A percentile compares a stretch with the other conserved stretches of the same genome.
Conservation (phyloP, 2,797 vertebrate species). For the Mycteria americana region DNA sequence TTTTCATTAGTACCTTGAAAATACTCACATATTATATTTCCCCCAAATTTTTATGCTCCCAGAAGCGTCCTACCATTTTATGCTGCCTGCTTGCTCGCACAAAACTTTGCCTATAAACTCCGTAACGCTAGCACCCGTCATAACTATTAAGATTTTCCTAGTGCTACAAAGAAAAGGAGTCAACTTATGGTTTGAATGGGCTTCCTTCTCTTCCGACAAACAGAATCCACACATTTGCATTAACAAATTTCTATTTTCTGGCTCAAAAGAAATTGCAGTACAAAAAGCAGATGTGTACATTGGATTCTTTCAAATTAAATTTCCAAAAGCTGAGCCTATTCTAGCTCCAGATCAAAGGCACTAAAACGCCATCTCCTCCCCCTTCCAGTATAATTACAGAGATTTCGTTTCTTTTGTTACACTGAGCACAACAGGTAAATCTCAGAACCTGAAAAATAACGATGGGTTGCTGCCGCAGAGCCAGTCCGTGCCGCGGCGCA, state of each 20-base stretch:
- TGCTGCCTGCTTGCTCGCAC: not conserved
- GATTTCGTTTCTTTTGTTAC: conserved; percentile 52
- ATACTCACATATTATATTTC: not conserved
- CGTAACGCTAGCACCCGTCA: not conserved
- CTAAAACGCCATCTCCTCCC: conserved; percentile 43
- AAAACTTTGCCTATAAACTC: not conserved
- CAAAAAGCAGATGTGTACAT: conserved; percentile 62
- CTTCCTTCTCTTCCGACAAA: not conserved
- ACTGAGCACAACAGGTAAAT: conserved; percentile 67
- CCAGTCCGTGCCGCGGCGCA: not conserved
- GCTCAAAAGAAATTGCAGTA: conserved; percentile 36
- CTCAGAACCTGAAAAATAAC: conserved; percentile 46
- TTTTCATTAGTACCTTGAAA: not conserved
- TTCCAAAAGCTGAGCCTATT: conserved; percentile 57
- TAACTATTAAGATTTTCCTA: not conserved
- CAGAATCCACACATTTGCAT: conserved; percentile 17
- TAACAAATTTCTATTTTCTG: conserved; percentile 50
- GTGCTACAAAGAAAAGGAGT: not conserved
- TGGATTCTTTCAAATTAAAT: conserved; percentile 62
- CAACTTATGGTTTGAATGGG: not conserved
- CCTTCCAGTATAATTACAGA: conserved; percentile 55
- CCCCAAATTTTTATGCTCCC: not conserved
- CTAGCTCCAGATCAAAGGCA: conserved; percentile 62
- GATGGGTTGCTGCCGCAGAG: not conserved
- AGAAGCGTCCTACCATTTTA: not conserved